Base-by-base conservation (phyloP, 2,888 invertebrate species). In the Thumatha senex region DNA sequence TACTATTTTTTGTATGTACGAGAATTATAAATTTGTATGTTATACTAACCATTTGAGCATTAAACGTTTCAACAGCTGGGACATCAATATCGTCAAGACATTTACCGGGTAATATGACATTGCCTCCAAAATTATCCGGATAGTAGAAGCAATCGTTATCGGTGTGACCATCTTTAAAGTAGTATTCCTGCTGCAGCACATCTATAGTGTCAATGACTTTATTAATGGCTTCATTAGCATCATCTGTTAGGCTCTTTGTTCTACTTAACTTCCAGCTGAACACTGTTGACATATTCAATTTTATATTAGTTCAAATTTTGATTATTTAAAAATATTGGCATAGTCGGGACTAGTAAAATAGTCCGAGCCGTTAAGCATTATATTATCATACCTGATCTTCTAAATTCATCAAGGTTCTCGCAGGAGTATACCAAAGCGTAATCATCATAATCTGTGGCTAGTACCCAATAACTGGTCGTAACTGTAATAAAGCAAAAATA, bases 351-450 rank as follows among this genome's bases (percentile, higher is more conserved):
- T 24, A 5, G 18, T 24, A 24, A 24, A 24, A 24, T 24, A 24
- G 18, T 24, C 5, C 18, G 5, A 24, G 5, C 18, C 5, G 3
- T 24, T 24, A 24, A 24, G n/a, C n/a, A n/a, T n/a, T n/a, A n/a
- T n/a, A n/a, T n/a, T 24, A 24, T 24, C 18, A 24, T 71, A 86
- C 86, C 84, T 74, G 76, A 72, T 58, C 74, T 76, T 33, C 59
- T 56, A 40, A 82, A 77, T 0, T 53, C 50, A 53, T 88, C 78
- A 30, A 93, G 74, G 58, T 94, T 91, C 7, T 74, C 73, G 68
- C 95, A 95, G 14, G 94, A 93, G 87, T 94, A 95, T 0, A 95
- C 93, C 0, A 95, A 89, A 0, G 94, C 86, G 65, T 93, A 95
- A 43, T 84, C 84, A 0, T 71, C 72, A 70, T 95, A 95, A 75